Base-by-base conservation (phyloP, 2,113 vertebrate species). In the Amphiprion ocellaris region DNA sequence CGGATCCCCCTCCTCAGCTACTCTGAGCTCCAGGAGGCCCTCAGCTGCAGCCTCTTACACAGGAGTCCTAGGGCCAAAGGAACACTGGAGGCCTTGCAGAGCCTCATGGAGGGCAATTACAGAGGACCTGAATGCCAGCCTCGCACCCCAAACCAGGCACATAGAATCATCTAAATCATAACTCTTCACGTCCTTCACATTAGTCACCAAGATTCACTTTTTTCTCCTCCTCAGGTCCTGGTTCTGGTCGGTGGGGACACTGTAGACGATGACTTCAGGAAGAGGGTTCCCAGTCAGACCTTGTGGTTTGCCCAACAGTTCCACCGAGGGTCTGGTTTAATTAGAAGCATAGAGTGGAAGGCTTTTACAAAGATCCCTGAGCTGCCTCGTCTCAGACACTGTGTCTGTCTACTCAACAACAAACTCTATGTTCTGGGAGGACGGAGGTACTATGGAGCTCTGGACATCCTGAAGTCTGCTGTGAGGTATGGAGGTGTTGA, bases 181-280 rank as follows among this genome's bases (percentile, higher is more conserved):
- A 17, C 28, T n/a, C 16, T 26, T 11, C 16, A 56, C 10, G n/a
- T 8, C 33, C 33, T 10, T 37, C 33, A 37, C 33, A 37, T 10
- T 26, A 26, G 26, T 26, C 33, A 8, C 8, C 7, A 10, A 37
- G 33, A 37, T 37, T 37, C 33, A 71, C 3, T 19, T n/a, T 60
- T 26, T 47, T 26, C 10, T 26, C 49, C 60, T 50, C 26, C 26
- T 50, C 26, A 77, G 82, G 82, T 66, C 4, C 65, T 84, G 65
- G 70, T 60, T 60, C 71, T 84, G 54, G 70, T 84, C 7, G 53
- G 82, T 28, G 82, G 81, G n/a, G 82, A 84, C 24, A 64, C 76
- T 24, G 70, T 84, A 1, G 70, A 83, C 70, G 82, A 79, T 3
- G 47, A 84, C 3, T 79, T 70, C 19, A 66, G 10, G 66, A 83